phyloP scores from a whole-genome alignment of 2,113 vertebrate species.

The Saimiri boliviensis region DNA sequence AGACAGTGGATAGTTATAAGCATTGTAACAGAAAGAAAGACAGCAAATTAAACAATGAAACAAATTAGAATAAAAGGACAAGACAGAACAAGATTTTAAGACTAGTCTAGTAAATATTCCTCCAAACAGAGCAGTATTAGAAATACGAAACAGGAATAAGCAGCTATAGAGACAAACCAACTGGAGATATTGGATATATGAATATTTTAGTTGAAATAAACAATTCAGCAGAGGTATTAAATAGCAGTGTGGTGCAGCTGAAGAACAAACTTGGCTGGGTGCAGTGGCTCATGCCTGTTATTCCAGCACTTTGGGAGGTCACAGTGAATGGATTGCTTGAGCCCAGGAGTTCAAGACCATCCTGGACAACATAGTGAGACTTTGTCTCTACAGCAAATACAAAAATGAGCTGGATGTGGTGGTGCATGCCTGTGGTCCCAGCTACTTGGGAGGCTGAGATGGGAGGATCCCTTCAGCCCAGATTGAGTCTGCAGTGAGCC shows the following conservation, averaged over 20 bases:
- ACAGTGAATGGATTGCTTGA: no score
- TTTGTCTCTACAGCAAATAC: no score
- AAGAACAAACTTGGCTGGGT: not conserved
- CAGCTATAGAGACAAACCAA: not conserved
- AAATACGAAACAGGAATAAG: not conserved
- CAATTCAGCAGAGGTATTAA: not conserved
- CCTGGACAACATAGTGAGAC: no score
- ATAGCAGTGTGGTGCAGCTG: not conserved
- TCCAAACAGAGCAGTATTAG: not conserved
- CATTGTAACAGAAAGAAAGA: not conserved
- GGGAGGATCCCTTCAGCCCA: no score
- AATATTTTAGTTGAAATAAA: not conserved
- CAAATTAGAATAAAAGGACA: not conserved
- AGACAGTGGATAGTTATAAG: not conserved
- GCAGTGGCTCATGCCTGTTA: no score
- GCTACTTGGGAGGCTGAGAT: no score
- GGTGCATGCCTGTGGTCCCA: no score
- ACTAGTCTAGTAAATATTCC: not conserved
- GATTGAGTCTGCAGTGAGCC: no score
- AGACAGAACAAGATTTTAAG: not conserved
- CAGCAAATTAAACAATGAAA: not conserved
- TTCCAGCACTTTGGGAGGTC: no score
- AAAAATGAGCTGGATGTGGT: no score
- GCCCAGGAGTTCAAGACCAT: no score
- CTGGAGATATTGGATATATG: not conserved